These are phyloP conservation scores for Lutraria rhynchaena DNA, from an alignment of 1,140 invertebrate species.

Conservation along the genomic window DNA sequence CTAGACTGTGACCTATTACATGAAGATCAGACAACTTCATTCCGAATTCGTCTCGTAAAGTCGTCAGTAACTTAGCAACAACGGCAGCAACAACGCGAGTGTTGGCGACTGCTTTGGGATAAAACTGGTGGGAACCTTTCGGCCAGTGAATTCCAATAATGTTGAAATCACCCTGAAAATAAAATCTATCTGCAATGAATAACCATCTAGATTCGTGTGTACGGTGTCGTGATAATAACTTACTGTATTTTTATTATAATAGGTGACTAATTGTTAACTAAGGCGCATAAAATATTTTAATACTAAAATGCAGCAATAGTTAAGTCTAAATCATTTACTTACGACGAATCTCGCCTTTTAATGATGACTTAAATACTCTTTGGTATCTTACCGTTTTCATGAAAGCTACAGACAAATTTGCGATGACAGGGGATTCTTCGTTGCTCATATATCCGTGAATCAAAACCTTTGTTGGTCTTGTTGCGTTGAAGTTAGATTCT, in stretches of 20 bases:
- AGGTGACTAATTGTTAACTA: too few relatives aligned
- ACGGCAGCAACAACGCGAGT: constrained; percentile 95
- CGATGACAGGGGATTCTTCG: constrained; percentile 33
- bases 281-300: too few relatives aligned
- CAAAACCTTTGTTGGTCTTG: constrained; percentile 57
- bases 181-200: too few relatives aligned
- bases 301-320: too few relatives aligned
- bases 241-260: too few relatives aligned
- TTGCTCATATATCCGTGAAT: constrained; percentile 66
- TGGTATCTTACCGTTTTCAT: constrained; percentile 41
- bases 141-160: constrained; percentile 97
- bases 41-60: constrained; percentile 48
- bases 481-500: constrained; percentile 51
- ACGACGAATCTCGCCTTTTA: too few relatives aligned
- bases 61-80: constrained; percentile 88
- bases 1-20: constrained; percentile 94
- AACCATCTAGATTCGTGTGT: too few relatives aligned
- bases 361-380: too few relatives aligned
- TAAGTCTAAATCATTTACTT: too few relatives aligned
- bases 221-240: too few relatives aligned
- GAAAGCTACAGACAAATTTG: constrained; percentile 50
- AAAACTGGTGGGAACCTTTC: constrained; percentile 93
- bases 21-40: constrained; percentile 83
- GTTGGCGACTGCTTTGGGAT: constrained; percentile 95
- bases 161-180: constrained; percentile 88